Evolutionary conservation across 2,113 vertebrate genomes (phyloP), one percentile per base, ranked within the genome.

Genomic region (Polypterus senegalus): DNA sequence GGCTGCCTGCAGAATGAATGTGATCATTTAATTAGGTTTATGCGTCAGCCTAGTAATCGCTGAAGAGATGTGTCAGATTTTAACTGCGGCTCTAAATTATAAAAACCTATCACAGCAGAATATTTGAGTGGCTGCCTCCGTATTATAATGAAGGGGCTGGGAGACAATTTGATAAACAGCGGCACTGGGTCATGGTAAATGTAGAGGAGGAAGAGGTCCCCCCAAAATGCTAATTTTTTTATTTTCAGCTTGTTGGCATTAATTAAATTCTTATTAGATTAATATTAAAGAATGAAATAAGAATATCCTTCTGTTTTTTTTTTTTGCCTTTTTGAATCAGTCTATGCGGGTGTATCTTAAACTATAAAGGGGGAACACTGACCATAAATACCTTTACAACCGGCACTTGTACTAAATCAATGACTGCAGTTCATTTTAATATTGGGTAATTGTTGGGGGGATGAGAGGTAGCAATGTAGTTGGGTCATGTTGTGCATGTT

Each of bases 11-110:
- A 83, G 89, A 88, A 90, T 85, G 84, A 85, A 92, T 88, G 87
- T 83, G 87, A 91, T 89, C 87, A 86, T 92, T 92, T 92, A 92
- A 92, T 92, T 92, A 92, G 90, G 87, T 84, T 88, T 81, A 84
- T 89, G 88, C 83, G 78, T 83, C 79, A 87, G 84, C 84, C 86
- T 87, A 84, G 87, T 88, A 88, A 91, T 88, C 87, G 85, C 86
- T 89, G 88, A 83, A 79, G 84, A 88, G 85, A 90, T 87, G 89
- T 76, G 74, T 92, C 90, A 89, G 89, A 86, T 91, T 92, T 92
- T 88, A 91, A 89, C 90, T 84, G 83, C 79, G 68, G 86, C 85
- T 85, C 87, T 90, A 90, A 91, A 91, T 91, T 88, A 89, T 84
- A 73, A 81, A 27, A 66, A 60, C 62, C 63, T 54, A 67, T 68